phyloP scores from a whole-genome alignment of 2,888 invertebrate genomes.

The Nomada fabriciana region DNA sequence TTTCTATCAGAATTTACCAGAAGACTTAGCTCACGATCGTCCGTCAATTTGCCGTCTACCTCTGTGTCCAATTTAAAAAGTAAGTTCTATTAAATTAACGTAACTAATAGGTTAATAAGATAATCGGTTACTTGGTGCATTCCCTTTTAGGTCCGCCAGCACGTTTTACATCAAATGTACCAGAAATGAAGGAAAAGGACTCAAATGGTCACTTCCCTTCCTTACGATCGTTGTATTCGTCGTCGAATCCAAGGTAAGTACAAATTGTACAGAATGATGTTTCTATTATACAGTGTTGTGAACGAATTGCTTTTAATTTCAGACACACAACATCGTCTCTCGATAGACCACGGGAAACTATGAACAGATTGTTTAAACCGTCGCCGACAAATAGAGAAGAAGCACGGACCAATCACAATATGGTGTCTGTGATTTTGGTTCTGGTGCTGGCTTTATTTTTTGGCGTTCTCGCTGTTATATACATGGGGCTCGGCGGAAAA shows the following conservation, averaged over 20 bases:
- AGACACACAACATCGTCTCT: slow-evolving; percentile 74
- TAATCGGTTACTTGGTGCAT: neutral
- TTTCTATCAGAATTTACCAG: slow-evolving; percentile 90
- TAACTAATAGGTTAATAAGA: neutral
- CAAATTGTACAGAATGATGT: slow-evolving; percentile 7
- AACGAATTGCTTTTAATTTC: slow-evolving; percentile 58
- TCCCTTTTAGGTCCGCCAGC: slow-evolving; percentile 52
- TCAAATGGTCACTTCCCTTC: slow-evolving; percentile 82
- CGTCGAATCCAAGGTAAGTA: slow-evolving; percentile 76
- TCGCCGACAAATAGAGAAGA: slow-evolving; percentile 74
- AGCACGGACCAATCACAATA: slow-evolving; percentile 80
- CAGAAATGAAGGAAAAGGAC: slow-evolving; percentile 80
- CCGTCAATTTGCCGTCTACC: slow-evolving; percentile 71
- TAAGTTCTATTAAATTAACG: slow-evolving; percentile 57
- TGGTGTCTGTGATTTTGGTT: slow-evolving; percentile 83
- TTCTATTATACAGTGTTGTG: slow-evolving; percentile 21
- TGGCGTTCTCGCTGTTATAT: slow-evolving; percentile 82
- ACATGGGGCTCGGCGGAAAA: slow-evolving; percentile 83
- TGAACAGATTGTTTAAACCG: slow-evolving; percentile 76
- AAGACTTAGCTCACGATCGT: slow-evolving; percentile 84
- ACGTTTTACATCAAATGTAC: slow-evolving; percentile 65
- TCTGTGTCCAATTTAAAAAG: slow-evolving; percentile 76
- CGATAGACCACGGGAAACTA: slow-evolving; percentile 77
- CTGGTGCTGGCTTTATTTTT: slow-evolving; percentile 83
- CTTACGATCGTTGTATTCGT: slow-evolving; percentile 76